phyloP scores from a whole-genome alignment of 2,888 invertebrate species.

The Lithophane socia region DNA sequence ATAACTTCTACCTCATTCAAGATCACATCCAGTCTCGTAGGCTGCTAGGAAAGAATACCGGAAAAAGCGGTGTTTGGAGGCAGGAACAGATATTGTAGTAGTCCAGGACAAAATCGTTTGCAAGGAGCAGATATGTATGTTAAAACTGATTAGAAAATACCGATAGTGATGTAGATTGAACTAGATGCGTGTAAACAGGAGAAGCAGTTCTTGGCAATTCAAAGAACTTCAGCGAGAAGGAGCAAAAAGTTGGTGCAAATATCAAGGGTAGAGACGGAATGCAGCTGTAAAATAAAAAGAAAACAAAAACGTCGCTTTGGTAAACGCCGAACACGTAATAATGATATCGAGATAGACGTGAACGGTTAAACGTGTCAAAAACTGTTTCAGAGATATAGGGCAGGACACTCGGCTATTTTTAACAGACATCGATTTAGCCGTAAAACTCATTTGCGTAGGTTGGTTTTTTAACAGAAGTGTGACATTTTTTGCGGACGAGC shows the following conservation, averaged over 20 bases:
- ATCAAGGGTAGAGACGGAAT: not conserved
- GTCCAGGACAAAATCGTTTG: not conserved
- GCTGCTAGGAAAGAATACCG: not conserved
- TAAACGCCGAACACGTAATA: constrained; percentile 28
- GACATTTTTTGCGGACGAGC: not conserved
- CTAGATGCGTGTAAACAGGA: not conserved
- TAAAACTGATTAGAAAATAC: not conserved
- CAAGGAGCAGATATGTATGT: no score
- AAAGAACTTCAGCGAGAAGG: not conserved
- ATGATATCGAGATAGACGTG: not conserved
- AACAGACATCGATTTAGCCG: constrained; percentile 14
- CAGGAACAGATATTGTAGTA: not conserved
- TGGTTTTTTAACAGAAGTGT: constrained; percentile 5
- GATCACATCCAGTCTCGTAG: not conserved
- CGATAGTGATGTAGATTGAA: no score
- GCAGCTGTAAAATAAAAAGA: not conserved
- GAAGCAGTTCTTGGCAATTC: no score
- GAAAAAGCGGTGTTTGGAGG: not conserved
- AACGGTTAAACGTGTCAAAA: constrained; percentile 19
- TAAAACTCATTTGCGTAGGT: not conserved
- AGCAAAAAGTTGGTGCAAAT: not conserved
- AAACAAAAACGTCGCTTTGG: constrained; percentile 6
- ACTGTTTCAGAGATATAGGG: constrained; percentile 6
- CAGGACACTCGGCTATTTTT: constrained; percentile 28
- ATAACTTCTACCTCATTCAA: not conserved